A percentile compares a stretch with the other conserved stretches of the same genome.
Evolutionary conservation across 2,797 vertebrate genomes (phyloP).

Genomic region (Sebastes reedi): DNA sequence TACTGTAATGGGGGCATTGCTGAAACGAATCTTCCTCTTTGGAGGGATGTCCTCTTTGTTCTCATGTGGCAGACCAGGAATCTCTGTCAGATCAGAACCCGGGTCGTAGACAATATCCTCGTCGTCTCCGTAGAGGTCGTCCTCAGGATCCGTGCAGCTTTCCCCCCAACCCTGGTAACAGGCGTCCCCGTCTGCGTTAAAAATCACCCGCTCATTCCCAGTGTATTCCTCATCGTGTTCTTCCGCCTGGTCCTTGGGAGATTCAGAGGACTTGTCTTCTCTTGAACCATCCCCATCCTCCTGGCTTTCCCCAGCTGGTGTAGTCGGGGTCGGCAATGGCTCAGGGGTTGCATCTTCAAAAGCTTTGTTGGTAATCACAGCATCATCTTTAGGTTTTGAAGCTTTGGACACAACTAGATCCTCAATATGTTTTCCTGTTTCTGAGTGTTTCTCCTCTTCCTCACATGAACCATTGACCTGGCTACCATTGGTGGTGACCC

Average conservation of each 20-base stretch:
- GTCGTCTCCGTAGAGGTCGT: slow-evolving; percentile 91
- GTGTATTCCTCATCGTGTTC: slow-evolving; percentile 85
- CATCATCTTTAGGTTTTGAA: slow-evolving; percentile 51
- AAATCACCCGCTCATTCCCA: slow-evolving; percentile 90
- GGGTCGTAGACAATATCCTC: slow-evolving; percentile 91
- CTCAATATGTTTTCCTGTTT: slow-evolving; percentile 46
- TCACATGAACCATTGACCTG: slow-evolving; percentile 74
- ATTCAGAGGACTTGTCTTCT: slow-evolving; percentile 50
- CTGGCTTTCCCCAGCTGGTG: slow-evolving; percentile 32
- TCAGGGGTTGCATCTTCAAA: slow-evolving; percentile 52
- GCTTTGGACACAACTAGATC: slow-evolving; percentile 50
- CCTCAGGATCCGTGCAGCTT: slow-evolving; percentile 91
- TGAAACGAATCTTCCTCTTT: slow-evolving; percentile 94
- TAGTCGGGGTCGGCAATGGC: slow-evolving; percentile 9
- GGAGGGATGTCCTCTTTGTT: slow-evolving; percentile 90
- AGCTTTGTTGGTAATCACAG: slow-evolving; percentile 42
- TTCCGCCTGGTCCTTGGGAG: slow-evolving; percentile 71
- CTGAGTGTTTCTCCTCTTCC: slow-evolving; percentile 66
- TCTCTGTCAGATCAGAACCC: slow-evolving; percentile 90
- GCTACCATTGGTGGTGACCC: slow-evolving; percentile 47
- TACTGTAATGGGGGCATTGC: slow-evolving; percentile 94
- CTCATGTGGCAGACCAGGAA: slow-evolving; percentile 91
- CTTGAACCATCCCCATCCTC: slow-evolving; percentile 51
- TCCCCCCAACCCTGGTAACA: slow-evolving; percentile 95
- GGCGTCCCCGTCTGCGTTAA: slow-evolving; percentile 85